These are phyloP conservation scores for Manduca sexta DNA, from an alignment of 1,140 invertebrate species.

Conservation along the genomic window DNA sequence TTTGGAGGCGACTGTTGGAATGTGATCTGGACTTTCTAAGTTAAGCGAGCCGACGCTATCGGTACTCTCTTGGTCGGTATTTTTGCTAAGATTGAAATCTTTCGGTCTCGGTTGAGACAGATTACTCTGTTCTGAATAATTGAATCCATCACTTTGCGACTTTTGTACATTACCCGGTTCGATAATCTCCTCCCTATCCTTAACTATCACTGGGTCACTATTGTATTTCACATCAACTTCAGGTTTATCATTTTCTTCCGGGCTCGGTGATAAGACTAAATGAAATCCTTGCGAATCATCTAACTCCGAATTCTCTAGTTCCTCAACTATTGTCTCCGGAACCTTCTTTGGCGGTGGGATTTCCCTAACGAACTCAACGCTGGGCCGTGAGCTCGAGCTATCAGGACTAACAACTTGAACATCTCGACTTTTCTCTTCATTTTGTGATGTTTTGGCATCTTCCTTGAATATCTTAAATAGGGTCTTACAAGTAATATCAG, in stretches of 20 bases:
- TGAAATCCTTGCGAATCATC: conserved; percentile 61
- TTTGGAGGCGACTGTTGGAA: conserved; percentile 50
- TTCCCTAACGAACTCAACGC: conserved; percentile 44
- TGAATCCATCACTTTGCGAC: conserved; percentile 42
- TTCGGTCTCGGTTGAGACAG: conserved; percentile 32
- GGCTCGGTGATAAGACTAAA: conserved; percentile 43
- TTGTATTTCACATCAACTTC: conserved; percentile 23
- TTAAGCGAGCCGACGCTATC: conserved; percentile 46
- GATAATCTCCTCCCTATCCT: conserved; percentile 38
- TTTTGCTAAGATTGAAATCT: conserved; percentile 34
- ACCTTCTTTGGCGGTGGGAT: conserved; percentile 29
- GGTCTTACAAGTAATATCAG: conserved; percentile 46
- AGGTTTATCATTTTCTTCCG: conserved; percentile 30
- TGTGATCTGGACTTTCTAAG: conserved; percentile 54
- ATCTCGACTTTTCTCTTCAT: conserved; percentile 10
- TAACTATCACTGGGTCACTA: conserved; percentile 41
- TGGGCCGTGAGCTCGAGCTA: conserved; percentile 31
- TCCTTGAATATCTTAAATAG: conserved; percentile 30
- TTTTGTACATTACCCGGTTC: conserved; percentile 32
- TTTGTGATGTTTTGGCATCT: conserved; percentile 18
- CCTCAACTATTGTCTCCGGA: conserved; percentile 45
- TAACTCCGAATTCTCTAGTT: conserved; percentile 33
- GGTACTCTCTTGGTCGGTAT: conserved; percentile 58
- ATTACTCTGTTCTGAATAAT: conserved; percentile 39
- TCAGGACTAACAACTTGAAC: conserved; percentile 16